These are phyloP conservation scores for Morbakka virulenta DNA, from an alignment of 30 jellyfish, hydroid and myxozoan genomes.

Conservation along the genomic window DNA sequence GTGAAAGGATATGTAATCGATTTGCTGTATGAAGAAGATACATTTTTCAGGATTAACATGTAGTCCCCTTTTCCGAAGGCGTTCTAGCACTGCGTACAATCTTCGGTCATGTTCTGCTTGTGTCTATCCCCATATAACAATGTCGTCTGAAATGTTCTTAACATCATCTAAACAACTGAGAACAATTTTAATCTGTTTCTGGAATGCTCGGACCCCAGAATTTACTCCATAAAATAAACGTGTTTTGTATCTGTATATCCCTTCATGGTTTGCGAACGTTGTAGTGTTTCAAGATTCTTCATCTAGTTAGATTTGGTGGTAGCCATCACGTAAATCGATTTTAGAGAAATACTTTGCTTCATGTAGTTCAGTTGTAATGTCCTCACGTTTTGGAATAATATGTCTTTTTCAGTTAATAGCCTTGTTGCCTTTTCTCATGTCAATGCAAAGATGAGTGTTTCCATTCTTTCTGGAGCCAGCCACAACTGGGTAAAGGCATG, in stretches of 20 bases:
- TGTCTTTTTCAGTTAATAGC: constrained; percentile 31
- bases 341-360: constrained; percentile 32
- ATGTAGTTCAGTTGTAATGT: constrained; percentile 14
- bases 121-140: constrained; percentile 31
- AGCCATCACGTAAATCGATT: constrained; percentile 17
- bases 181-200: constrained; percentile 7
- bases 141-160: constrained; percentile 23
- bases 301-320: constrained; percentile 36
- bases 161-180: constrained; percentile 20
- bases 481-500: neutral
- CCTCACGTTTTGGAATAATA: constrained; percentile 37
- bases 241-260: constrained; percentile 33
- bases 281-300: constrained; percentile 30
- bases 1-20: neutral
- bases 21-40: no score
- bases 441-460: constrained; percentile 14
- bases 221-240: constrained; percentile 16
- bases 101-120: constrained; percentile 20
- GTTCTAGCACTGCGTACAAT: constrained; percentile 1
- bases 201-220: constrained; percentile 30
- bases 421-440: constrained; percentile 14
- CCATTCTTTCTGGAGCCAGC: constrained; percentile 7
- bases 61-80: no score
- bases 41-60: no score
- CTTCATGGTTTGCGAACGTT: constrained; percentile 42